Evolutionary conservation across 2,888 invertebrate species (phyloP), one percentile per base, ranked within the genome.

Genomic region (Adelphocoris suturalis): DNA sequence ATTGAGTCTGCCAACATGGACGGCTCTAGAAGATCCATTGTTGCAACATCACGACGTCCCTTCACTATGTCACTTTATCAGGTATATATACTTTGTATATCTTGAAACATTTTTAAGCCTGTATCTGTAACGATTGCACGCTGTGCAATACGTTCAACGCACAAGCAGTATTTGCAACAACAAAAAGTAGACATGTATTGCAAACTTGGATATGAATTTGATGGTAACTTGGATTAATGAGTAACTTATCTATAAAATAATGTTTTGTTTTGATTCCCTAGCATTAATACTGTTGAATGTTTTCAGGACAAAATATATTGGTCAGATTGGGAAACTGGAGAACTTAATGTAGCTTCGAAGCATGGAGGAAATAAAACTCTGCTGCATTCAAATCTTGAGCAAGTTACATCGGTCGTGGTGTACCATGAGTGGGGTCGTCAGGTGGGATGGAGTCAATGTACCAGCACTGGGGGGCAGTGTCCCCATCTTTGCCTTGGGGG

Each of bases 291-390:
- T 57, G 68, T 7, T 5, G n/a, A 23, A 68, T 68, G 68, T 68
- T 68, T 68, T 48, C 90, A 93, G 92, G 94, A 98, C 92, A 96
- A 95, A 92, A 95, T 99, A 87, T 99, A 97, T 93, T 99, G 98
- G 98, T 97, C 97, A 12, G 98, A 99, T 93, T 97, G 97, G 96
- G 96, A 96, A 92, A 96, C 97, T 0, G 96, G 96, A 0, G 95
- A 96, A 86, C 96, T 99, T 91, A 97, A 97, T 92, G 94, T 96
- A 23, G 97, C 96, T 0, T 95, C 96, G 91, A 98, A 98, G 93
- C 93, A 94, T 0, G 96, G 95, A 13, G 97, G 97, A 0, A 95
- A 96, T 92, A 95, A 96, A 16, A 95, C 95, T 0, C 94, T 95
- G 9, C 95, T 97, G 61, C 96, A 97, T 92, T 94, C 93, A 92